These are phyloP conservation scores for Onychomys leucogaster DNA, from an alignment of 2,797 vertebrate species.

Conservation along the genomic window DNA sequence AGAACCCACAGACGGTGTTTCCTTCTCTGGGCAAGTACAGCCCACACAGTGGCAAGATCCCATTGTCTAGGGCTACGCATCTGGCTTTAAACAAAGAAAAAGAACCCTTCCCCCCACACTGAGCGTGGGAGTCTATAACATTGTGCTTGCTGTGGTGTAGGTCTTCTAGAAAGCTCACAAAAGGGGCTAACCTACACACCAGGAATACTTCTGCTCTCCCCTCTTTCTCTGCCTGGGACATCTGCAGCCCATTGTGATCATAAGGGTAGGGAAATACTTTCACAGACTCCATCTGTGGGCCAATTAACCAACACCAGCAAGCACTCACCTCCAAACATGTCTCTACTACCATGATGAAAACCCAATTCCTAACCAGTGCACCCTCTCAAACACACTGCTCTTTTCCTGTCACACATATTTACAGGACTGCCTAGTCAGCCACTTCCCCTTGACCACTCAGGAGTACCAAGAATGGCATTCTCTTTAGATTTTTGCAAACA, in stretches of 20 bases:
- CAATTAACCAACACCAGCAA: not conserved
- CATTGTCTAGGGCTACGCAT: not conserved
- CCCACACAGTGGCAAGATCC: not conserved
- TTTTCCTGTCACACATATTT: conserved; percentile 6
- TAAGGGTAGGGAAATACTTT: not conserved
- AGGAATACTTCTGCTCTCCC: not conserved
- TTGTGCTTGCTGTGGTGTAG: not conserved
- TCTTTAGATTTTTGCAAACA: not conserved
- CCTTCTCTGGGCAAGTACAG: not conserved
- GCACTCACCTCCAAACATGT: not conserved
- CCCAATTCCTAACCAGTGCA: not conserved
- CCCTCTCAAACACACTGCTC: not conserved
- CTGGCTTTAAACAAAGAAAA: conserved; percentile 22
- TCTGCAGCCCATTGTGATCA: not conserved
- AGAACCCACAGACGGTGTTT: not conserved
- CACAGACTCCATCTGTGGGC: not conserved
- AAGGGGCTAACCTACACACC: not conserved
- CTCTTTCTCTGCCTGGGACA: not conserved
- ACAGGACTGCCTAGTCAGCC: not conserved
- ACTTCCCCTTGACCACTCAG: not conserved
- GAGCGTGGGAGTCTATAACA: not conserved
- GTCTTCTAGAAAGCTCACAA: conserved; percentile 26
- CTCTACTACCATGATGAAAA: conserved; percentile 16
- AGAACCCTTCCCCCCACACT: not conserved
- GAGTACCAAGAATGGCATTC: not conserved